Evolutionary conservation across 1,140 invertebrate genomes (phyloP), one percentile per base, ranked within the genome.

Genomic region (Meloidogyne chitwoodi): DNA sequence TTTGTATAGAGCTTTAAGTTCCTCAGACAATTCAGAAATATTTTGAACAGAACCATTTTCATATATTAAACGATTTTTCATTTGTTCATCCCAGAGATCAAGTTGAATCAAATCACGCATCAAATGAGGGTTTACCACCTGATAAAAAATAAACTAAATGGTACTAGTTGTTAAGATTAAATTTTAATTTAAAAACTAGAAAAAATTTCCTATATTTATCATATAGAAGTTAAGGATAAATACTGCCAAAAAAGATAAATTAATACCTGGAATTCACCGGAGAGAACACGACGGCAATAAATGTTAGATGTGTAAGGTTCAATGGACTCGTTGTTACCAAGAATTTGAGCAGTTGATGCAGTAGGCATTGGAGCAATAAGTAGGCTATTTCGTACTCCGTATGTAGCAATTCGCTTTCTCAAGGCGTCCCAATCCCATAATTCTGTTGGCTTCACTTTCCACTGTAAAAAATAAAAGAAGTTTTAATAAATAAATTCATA

Each of bases 281-380:
- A 96, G 12, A 98, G 89, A 1, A 99, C 96, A 67, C 96, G 90
- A 79, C 96, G 90, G 27, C 92, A 92, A 85, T 99, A 99, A 80
- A 99, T 94, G 86, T 99, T 99, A 22, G 93, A 96, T 0, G 95
- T 99, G 87, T 97, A 99, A 0, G 96, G 94, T 88, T 99, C 97
- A 85, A 98, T 93, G 0, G 94, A 94, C 88, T 99, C 96, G 88
- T 99, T 99, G 84, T 99, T 99, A 16, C 96, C 97, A 38, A 99
- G 90, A 85, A 99, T 99, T 89, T 99, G 96, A 8, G 97, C 96
- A 0, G 97, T 99, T 1, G 95, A 98, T 16, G 96, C 96, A 16
- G 96, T 99, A 2, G 96, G 97, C 96, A 99, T 99, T 0, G 96
- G 95, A 0, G 97, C 95, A 66, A 99, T 81, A 2, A 99, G 89